These are phyloP conservation scores for Axis porcinus DNA, from an alignment of 2,113 vertebrate species.

Conservation along the genomic window DNA sequence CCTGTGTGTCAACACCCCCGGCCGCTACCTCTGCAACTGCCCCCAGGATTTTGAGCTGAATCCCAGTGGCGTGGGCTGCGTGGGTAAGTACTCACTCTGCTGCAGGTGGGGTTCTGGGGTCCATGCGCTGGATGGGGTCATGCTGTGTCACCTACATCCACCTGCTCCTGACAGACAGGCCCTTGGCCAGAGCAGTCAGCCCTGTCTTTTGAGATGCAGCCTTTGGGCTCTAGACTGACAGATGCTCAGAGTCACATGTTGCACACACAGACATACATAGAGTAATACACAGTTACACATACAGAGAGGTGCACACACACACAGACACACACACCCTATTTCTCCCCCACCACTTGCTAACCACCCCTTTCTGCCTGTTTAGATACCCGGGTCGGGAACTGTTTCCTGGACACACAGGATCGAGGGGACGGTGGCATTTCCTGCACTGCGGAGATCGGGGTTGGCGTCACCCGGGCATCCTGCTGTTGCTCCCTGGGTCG, in stretches of 20 bases:
- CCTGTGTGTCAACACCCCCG: constrained; percentile 92
- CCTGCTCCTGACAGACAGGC: background rate
- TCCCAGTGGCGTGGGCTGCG: constrained; percentile 93
- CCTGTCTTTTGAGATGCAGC: accelerated
- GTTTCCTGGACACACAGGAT: constrained; percentile 89
- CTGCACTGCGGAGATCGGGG: constrained; percentile 91
- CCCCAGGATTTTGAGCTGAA: constrained; percentile 93
- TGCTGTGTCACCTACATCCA: background rate
- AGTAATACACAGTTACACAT: background rate
- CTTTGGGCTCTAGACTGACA: background rate
- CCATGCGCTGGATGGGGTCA: accelerated
- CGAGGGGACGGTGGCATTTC: constrained; percentile 92
- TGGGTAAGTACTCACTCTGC: constrained; percentile 83
- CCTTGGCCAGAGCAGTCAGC: too few relatives aligned
- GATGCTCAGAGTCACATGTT: accelerated
- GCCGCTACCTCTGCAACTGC: constrained; percentile 93
- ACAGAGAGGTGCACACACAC: background rate
- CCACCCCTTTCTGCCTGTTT: background rate
- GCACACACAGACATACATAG: background rate
- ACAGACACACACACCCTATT: background rate
- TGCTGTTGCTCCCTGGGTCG: constrained; percentile 93
- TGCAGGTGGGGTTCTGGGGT: background rate
- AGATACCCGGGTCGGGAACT: constrained; percentile 93
- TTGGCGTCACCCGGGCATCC: constrained; percentile 89
- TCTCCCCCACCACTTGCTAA: background rate